phyloP scores from a whole-genome alignment of 2,797 vertebrate species.

The Enteromius afrohamiltoni region DNA sequence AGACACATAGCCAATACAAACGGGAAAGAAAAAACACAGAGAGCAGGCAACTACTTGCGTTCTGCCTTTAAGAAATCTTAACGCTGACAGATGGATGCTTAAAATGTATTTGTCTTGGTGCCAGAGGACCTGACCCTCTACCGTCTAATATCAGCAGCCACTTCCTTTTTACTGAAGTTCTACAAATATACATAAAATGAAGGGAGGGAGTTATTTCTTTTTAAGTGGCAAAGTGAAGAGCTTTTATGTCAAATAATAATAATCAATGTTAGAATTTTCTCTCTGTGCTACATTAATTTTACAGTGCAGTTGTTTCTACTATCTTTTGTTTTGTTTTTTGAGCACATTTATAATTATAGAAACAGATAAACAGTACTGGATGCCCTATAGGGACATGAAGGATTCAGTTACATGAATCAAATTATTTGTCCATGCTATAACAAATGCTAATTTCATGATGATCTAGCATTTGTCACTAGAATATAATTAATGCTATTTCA shows the following conservation, averaged over 20 bases:
- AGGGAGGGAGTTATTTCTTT: neutral
- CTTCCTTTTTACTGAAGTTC: constrained; percentile 2
- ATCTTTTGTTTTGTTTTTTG: neutral
- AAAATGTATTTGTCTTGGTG: constrained; percentile 49
- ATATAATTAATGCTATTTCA: constrained; percentile 1
- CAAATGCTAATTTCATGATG: constrained; percentile 25
- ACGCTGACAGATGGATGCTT: constrained; percentile 59
- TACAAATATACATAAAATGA: constrained; percentile 10
- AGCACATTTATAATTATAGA: neutral
- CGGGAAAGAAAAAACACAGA: constrained; percentile 71
- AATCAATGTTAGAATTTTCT: neutral
- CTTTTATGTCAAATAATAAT: neutral
- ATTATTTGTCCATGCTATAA: constrained; percentile 10
- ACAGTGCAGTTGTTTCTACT: neutral
- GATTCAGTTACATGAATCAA: neutral
- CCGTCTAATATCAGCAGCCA: constrained; percentile 32
- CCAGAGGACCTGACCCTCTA: constrained; percentile 31
- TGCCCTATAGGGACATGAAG: neutral
- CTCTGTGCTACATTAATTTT: neutral
- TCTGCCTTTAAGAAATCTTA: constrained; percentile 57
- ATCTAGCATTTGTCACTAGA: constrained; percentile 20
- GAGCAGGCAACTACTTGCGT: constrained; percentile 68
- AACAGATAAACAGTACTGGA: neutral
- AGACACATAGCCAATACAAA: constrained; percentile 73
- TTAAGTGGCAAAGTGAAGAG: neutral